A percentile compares a stretch with the other conserved stretches of the same genome.
Conservation (phyloP, 2,797 vertebrate genomes). For the Acanthopagrus latus region DNA sequence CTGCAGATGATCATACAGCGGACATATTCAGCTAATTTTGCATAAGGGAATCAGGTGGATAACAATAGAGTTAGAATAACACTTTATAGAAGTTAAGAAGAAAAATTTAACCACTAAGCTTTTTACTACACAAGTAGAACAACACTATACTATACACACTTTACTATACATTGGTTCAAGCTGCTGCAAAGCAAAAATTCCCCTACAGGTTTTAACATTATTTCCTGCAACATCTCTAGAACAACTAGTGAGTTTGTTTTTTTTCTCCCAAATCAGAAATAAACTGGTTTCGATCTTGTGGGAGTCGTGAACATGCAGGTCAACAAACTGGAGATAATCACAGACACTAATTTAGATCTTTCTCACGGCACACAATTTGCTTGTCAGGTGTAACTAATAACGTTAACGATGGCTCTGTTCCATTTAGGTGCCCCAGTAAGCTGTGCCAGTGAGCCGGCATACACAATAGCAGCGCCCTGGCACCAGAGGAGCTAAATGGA, state of each 20-base stretch:
- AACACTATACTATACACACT: no score
- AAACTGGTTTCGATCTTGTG: slow-evolving; percentile 24
- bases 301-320: slow-evolving; percentile 34
- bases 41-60: no score
- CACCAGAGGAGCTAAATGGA: slow-evolving; percentile 44
- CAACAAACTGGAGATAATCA: slow-evolving; percentile 44
- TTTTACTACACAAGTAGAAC: no score
- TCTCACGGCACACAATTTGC: slow-evolving; percentile 59
- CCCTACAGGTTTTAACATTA: neutral
- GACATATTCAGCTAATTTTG: no score
- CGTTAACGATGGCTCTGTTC: slow-evolving; percentile 63
- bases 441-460: slow-evolving; percentile 53
- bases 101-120: no score
- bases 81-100: no score
- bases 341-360: slow-evolving; percentile 65
- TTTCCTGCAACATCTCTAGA: neutral
- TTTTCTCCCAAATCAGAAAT: slow-evolving; percentile 12
- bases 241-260: neutral
- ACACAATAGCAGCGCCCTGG: slow-evolving; percentile 59
- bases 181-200: neutral
- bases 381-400: slow-evolving; percentile 74
- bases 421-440: slow-evolving; percentile 68
- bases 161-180: no score
- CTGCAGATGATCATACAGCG: no score
- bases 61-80: no score